phyloP scores from a whole-genome alignment of 2,888 invertebrate genomes.

The Vesta saturnalis region DNA sequence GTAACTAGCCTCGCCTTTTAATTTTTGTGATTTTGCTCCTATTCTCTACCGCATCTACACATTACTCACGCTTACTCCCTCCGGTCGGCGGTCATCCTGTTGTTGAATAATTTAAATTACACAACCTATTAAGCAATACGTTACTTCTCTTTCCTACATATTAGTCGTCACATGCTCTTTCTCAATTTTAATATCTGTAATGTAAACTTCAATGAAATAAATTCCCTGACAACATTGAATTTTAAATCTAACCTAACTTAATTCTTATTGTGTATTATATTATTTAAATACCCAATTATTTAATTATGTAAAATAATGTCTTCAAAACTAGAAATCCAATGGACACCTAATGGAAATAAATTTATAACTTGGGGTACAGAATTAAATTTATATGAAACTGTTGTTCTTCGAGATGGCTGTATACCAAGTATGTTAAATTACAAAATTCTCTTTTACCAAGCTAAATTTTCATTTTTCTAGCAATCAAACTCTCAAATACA shows the following conservation, averaged over 20 bases:
- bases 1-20: slow-evolving; percentile 24
- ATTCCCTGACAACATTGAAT: not conserved
- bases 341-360: slow-evolving; percentile 87
- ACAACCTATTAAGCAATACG: not conserved
- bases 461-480: slow-evolving; percentile 58
- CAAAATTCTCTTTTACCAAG: not conserved
- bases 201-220: no score
- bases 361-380: slow-evolving; percentile 93
- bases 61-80: slow-evolving; percentile 29
- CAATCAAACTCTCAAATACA: slow-evolving; percentile 74
- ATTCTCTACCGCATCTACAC: slow-evolving; percentile 21
- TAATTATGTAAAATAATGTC: slow-evolving; percentile 55
- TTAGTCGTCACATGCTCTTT: not conserved
- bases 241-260: slow-evolving; percentile 1
- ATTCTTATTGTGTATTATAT: not conserved
- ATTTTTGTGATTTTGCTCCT: slow-evolving; percentile 15
- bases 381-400: slow-evolving; percentile 85
- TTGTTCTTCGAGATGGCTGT: slow-evolving; percentile 68
- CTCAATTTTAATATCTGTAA: not conserved
- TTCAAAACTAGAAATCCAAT: slow-evolving; percentile 80
- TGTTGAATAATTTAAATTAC: not conserved
- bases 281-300: not conserved
- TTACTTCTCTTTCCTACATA: no score
- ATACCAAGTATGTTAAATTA: slow-evolving; percentile 49
- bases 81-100: not conserved